Conservation (phyloP, 2,797 vertebrate genomes). For the Poliocrania exsul region DNA sequence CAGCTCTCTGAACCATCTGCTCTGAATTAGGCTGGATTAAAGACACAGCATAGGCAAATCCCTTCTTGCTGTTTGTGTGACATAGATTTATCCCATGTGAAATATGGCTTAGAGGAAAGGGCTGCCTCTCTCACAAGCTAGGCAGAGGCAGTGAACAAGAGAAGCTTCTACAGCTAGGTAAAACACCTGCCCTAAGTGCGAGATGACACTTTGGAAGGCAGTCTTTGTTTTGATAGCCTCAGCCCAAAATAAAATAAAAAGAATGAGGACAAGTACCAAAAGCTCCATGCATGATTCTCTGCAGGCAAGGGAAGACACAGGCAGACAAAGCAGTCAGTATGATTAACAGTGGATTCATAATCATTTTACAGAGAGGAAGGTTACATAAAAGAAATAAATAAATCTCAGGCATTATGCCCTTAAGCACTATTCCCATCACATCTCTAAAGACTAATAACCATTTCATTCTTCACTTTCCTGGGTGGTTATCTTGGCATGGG, state of each 20-base stretch:
- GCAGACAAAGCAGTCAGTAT: background rate
- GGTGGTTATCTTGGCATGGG: background rate
- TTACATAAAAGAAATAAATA: background rate
- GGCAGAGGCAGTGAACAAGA: background rate
- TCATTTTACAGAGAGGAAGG: background rate
- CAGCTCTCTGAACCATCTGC: slow-evolving; percentile 17
- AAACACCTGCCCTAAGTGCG: background rate
- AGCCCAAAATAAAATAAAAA: background rate
- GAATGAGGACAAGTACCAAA: background rate
- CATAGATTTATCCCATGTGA: slow-evolving; percentile 10
- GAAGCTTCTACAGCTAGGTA: background rate
- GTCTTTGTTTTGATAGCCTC: background rate
- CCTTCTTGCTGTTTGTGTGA: background rate
- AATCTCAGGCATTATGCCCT: background rate
- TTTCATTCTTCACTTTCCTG: background rate
- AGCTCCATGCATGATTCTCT: background rate
- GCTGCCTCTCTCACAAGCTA: background rate
- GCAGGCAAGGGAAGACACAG: background rate
- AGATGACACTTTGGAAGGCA: background rate
- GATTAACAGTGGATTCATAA: background rate
- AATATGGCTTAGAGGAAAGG: background rate
- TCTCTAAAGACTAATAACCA: background rate
- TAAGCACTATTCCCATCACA: background rate
- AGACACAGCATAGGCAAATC: background rate
- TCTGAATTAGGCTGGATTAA: slow-evolving; percentile 50